Evolutionary conservation across 2,888 invertebrate genomes (phyloP), one percentile per base, ranked within the genome.

Genomic region (Diarsia dahlii): DNA sequence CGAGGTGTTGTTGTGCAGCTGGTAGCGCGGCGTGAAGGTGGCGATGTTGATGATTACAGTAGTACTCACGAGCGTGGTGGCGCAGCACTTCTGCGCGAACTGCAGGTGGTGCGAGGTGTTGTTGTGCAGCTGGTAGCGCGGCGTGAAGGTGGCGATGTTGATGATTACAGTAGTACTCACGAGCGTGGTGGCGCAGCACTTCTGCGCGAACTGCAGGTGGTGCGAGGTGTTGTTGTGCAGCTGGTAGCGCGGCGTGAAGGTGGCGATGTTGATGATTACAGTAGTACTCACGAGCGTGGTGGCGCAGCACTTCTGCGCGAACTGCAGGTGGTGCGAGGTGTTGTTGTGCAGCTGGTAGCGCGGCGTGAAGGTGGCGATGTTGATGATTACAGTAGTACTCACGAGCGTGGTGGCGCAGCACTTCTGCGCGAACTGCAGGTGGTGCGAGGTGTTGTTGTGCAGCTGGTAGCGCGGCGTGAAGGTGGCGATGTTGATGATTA

Each of bases 331-430:
- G 89, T 97, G 97, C 23, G 97, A 95, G 80, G 97, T 99, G 93
- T 98, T 98, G 96, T 99, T 99, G 95, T 99, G 98, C 76, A 99
- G 96, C 94, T 99, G 98, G 96, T 98, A 99, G 85, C 99, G 97
- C 56, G 99, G 99, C 23, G 99, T 28, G 28, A 28, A 28, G 28
- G 28, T 28, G n/a, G n/a, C n/a, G n/a, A n/a, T n/a, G n/a, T n/a
- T 39, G 39, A 39, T 39, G 39, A 39, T 3, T 39, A 39, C 3
- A 39, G 39, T 5, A 3, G 39, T 39, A 39, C 54, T 96, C 90
- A 98, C 98, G 84, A 98, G 96, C 58, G 98, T 97, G 45, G 97
- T 97, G 10, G 98, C 98, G 88, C 98, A 98, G 94, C 98, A 99
- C 91, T 98, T 97, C 95, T 99, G 99, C 71, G 99, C 98, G 92